Evolutionary conservation across 2,113 vertebrate species (phyloP), one percentile per base, ranked within the genome.

Genomic region (Microcebus jonahi): DNA sequence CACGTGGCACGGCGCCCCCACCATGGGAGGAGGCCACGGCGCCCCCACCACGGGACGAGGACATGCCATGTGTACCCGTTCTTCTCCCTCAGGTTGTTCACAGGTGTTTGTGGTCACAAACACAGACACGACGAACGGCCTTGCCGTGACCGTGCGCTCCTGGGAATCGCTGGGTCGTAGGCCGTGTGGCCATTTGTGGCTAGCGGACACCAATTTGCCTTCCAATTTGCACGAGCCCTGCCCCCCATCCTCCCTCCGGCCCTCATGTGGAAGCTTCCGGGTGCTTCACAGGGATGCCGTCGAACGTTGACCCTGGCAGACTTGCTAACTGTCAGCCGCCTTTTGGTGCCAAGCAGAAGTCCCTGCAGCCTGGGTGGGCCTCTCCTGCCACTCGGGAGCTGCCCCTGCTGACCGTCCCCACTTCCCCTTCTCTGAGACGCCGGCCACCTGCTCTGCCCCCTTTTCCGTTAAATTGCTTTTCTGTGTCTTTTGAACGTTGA

Each of bases 391-490:
- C 68, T 23, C 34, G 15, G 6, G 23, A 45, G 42, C 31, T 4
- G 27, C 17, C 31, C 5, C 45, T 5, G 23, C 21, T 65, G 1
- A 31, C 57, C 31, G 15, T 3, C 20, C 21, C 0, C 0, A 42
- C 3, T n/a, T n/a, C 18, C 31, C 20, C 50, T 55, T 55, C 76
- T 53, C 18, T 1, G 10, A 48, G 36, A 25, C 3, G 12, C 23
- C 3, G 45, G 31, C 18, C 4, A 5, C 34, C 42, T 65, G 63
- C 15, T 34, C 11, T 29, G 34, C 5, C n/a, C 36, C 27, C 31
- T 21, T 68, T 68, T 23, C 27, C 17, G 2, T 10, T 14, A 59
- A 61, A 5, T 42, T 29, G 4, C 6, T 63, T 20, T 20, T 55
- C 17, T 36, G 5, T 34, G 15, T 21, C 18, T 90, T 80, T 34